Evolutionary conservation across 1,140 invertebrate species (phyloP), one percentile per base, ranked within the genome.

Genomic region (Sarcophaga bullata): DNA sequence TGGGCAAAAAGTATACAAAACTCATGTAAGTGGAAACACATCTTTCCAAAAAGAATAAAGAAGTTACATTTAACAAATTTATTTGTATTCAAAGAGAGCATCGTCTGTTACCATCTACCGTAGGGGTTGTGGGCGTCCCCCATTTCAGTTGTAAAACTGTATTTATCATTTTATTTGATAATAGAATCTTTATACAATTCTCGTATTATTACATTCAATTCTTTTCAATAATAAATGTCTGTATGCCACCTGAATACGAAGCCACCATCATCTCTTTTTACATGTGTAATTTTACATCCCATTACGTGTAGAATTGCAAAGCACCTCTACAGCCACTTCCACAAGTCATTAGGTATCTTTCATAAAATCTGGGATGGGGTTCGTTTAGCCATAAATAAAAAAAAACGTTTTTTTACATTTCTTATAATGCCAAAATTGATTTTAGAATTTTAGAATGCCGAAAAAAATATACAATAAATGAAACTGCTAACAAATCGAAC

Each of bases 121-220:
- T 68, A 25, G 62, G 62, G 75, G 49, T 78, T 52, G 75, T 78
- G 75, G 75, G 75, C 75, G 75, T 78, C 75, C 75, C 47, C 47
- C 75, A 52, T 17, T 52, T 19, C 19, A 52, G 48, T 76, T 76
- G 73, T 76, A 48, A 15, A 76, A 17, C n/a, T 50, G 48, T 25
- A 10, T 52, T 78, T 78, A 78, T 78, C 75, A 50, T 78, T 78
- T 78, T 50, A 48, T 48, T 49, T 48, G 46, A 47, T 48, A 76
- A 76, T 76, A 15, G 11, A 76, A 76, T 48, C 73, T 76, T 11
- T 76, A 48, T 76, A 76, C 73, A 76, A 76, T 47, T 76, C 73
- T 13, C 54, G 54, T 58, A n/a, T 58, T n/a, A 58, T 58, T 58
- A 58, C n/a, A 58, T n/a, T 58, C 7, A 13, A 58, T 58, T 13